A percentile compares a stretch with the other conserved stretches of the same genome.
Conservation (phyloP, 2,113 vertebrate species). For the Pomatorhinus ruficollis region DNA sequence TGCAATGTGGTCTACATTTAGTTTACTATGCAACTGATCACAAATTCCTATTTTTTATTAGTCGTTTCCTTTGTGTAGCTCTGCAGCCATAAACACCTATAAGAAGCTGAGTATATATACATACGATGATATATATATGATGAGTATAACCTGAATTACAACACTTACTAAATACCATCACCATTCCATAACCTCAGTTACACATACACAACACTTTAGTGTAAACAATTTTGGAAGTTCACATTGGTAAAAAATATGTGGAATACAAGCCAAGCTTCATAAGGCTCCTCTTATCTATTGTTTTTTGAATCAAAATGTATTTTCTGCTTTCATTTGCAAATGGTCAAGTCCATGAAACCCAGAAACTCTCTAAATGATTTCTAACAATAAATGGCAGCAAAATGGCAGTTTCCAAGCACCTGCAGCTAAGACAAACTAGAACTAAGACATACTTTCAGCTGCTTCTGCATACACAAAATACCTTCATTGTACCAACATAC, state of each 20-base stretch:
- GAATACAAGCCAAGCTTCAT: not conserved
- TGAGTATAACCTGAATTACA: not conserved
- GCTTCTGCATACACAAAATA: not conserved
- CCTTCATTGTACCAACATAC: not conserved
- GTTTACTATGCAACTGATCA: not conserved
- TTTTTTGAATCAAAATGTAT: not conserved
- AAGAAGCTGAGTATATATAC: not conserved
- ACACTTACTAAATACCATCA: not conserved
- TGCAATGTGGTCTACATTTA: not conserved
- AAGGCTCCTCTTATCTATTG: not conserved
- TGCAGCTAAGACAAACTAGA: not conserved
- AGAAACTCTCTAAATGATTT: not conserved
- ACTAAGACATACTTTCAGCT: not conserved
- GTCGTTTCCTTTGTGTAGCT: not conserved
- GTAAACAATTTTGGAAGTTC: not conserved
- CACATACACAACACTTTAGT: rapidly evolving
- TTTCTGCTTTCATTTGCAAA: not conserved
- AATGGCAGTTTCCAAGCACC: not conserved
- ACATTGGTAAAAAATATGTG: not conserved
- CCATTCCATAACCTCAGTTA: not conserved
- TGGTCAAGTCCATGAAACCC: not conserved
- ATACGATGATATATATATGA: not conserved
- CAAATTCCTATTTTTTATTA: not conserved
- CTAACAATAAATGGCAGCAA: not conserved
- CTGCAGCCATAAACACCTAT: not conserved